Evolutionary conservation across 1,140 invertebrate genomes (phyloP).

Genomic region (Sarcophaga peregrina): DNA sequence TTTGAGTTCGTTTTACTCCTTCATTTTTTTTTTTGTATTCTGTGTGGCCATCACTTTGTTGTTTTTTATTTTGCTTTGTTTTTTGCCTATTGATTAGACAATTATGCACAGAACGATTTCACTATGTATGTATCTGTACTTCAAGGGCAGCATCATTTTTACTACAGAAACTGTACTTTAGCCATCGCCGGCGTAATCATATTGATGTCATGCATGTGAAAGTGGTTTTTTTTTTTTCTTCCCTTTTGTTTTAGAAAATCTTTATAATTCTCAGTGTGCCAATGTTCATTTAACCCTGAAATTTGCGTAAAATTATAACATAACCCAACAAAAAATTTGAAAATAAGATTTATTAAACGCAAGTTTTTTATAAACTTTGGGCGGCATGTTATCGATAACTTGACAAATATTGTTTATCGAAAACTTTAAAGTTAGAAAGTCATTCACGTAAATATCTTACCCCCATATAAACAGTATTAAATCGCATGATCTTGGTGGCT

Average conservation of each 20-base stretch:
- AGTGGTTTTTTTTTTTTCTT: neutral
- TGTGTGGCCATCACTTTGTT: neutral
- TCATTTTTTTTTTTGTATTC: neutral
- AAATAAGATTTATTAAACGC: too few species aligned
- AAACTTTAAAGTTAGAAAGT: too few species aligned
- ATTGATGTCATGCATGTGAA: neutral
- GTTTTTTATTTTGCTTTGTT: neutral
- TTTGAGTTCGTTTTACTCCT: too few species aligned
- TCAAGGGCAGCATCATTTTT: neutral
- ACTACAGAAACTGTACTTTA: constrained; percentile 16
- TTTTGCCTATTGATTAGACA: constrained; percentile 15
- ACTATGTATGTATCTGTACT: neutral
- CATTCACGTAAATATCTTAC: too few species aligned
- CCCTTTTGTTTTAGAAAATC: neutral
- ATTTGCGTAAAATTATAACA: neutral
- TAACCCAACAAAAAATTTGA: too few species aligned
- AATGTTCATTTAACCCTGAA: constrained; percentile 17
- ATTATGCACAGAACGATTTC: neutral
- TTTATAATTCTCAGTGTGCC: neutral
- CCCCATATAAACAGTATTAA: too few species aligned
- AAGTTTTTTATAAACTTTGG: too few species aligned
- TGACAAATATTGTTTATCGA: too few species aligned
- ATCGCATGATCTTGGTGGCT: too few species aligned
- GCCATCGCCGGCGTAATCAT: neutral
- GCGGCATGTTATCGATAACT: too few species aligned